These are phyloP conservation scores for Heliothis peltigera DNA, from an alignment of 2,888 invertebrate genomes.

Conservation along the genomic window DNA sequence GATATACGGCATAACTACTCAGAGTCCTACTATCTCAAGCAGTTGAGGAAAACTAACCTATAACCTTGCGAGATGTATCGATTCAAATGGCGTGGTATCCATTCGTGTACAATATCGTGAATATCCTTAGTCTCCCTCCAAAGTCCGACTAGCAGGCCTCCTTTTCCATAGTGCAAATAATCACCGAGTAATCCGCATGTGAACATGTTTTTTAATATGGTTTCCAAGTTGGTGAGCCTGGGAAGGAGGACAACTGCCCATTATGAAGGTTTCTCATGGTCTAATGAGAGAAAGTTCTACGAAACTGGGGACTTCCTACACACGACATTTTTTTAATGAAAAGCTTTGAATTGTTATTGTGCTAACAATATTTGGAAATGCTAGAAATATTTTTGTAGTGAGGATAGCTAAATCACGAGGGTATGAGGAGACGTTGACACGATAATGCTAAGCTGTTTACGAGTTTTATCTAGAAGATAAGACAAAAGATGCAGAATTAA, in stretches of 20 bases:
- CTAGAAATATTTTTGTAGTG: neutral
- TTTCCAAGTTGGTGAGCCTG: slow-evolving; percentile 80
- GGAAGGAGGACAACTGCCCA: slow-evolving; percentile 63
- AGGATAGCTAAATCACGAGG: no score
- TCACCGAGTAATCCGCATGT: slow-evolving; percentile 73
- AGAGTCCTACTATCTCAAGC: slow-evolving; percentile 8
- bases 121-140: slow-evolving; percentile 70
- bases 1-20: slow-evolving; percentile 10
- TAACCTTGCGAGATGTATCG: slow-evolving; percentile 32
- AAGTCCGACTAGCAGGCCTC: slow-evolving; percentile 70
- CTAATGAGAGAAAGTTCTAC: slow-evolving; percentile 39
- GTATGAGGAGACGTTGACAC: neutral
- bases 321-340: slow-evolving; percentile 8
- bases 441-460: slow-evolving; percentile 44
- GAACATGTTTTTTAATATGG: slow-evolving; percentile 75
- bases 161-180: slow-evolving; percentile 72
- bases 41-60: slow-evolving; percentile 59
- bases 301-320: slow-evolving; percentile 4
- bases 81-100: slow-evolving; percentile 51
- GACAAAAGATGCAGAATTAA: slow-evolving; percentile 16
- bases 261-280: slow-evolving; percentile 42
- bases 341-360: neutral
- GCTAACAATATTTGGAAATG: neutral
- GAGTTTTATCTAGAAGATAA: slow-evolving; percentile 39
- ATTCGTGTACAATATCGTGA: slow-evolving; percentile 55